Evolutionary conservation across 1,140 invertebrate genomes (phyloP).

Genomic region (Drosophila ercepeae): DNA sequence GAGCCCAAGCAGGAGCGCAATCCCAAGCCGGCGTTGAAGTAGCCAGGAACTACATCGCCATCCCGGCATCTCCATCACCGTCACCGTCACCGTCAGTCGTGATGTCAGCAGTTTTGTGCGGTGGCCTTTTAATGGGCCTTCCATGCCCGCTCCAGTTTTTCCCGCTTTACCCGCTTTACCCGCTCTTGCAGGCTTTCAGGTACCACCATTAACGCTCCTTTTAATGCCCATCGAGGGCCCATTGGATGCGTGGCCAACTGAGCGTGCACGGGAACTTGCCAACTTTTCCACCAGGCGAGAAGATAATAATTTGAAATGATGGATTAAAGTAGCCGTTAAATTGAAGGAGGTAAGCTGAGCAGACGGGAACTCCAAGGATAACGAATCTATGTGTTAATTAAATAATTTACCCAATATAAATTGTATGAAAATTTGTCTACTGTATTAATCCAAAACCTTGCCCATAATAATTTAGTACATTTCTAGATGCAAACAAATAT

Average conservation of each 20-base stretch:
- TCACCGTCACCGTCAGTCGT: constrained; percentile 32
- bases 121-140: constrained; percentile 69
- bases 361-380: not conserved
- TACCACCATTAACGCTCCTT: constrained; percentile 17
- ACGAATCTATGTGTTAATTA: not conserved
- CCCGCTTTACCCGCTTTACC: not conserved
- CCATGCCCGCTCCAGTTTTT: not conserved
- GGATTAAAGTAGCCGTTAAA: constrained; percentile 70
- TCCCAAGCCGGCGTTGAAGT: constrained; percentile 6
- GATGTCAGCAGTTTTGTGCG: constrained; percentile 78
- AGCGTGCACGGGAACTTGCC: constrained; percentile 47
- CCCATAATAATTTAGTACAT: no score
- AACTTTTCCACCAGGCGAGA: constrained; percentile 53
- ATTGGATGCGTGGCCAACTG: constrained; percentile 78
- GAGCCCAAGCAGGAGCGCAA: not conserved
- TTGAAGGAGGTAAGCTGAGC: constrained; percentile 36
- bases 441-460: no score
- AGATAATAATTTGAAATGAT: constrained; percentile 76
- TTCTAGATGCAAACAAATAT: not conserved
- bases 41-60: constrained; percentile 22
- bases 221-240: constrained; percentile 74
- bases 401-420: not conserved
- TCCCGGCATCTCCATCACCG: constrained; percentile 6
- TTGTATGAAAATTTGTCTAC: not conserved
- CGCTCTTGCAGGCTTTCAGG: constrained; percentile 2